Percentiles rank a stretch among this genome's conserved stretches.
Conservation (phyloP, 2,888 invertebrate genomes). For the Rhagonycha fulva region DNA sequence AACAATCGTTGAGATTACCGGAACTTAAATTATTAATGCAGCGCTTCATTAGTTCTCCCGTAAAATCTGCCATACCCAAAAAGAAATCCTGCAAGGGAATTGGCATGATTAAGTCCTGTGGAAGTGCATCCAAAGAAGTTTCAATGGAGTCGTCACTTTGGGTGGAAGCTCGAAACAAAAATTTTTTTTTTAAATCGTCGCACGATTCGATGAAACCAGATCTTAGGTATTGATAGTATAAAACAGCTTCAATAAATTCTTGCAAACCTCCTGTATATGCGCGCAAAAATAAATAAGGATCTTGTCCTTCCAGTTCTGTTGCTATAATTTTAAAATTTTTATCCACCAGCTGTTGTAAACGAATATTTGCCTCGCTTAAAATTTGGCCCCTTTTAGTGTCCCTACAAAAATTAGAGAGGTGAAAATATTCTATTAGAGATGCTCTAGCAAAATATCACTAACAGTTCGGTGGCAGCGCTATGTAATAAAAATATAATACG, state of each 20-base stretch:
- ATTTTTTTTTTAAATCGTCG: constrained; percentile 43
- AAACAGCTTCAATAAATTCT: constrained; percentile 86
- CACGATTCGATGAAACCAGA: constrained; percentile 64
- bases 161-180: constrained; percentile 37
- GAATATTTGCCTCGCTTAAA: constrained; percentile 66
- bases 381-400: constrained; percentile 61
- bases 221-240: constrained; percentile 74
- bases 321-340: constrained; percentile 72
- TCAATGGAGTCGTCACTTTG: not conserved
- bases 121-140: constrained; percentile 7
- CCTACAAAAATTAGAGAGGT: constrained; percentile 43
- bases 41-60: constrained; percentile 89
- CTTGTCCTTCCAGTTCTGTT: constrained; percentile 70
- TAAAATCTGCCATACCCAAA: constrained; percentile 83
- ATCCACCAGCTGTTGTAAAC: constrained; percentile 66
- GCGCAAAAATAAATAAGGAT: constrained; percentile 69
- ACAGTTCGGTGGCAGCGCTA: constrained; percentile 62
- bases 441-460: constrained; percentile 27
- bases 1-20: constrained; percentile 75
- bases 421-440: not conserved
- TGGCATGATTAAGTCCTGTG: constrained; percentile 39
- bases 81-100: constrained; percentile 63
- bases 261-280: constrained; percentile 73
- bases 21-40: constrained; percentile 81
- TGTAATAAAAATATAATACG: constrained; percentile 86